Percentiles rank a stretch among this genome's conserved stretches.
phyloP scores from a whole-genome alignment of 2,797 vertebrate genomes.

The Cottoperca gobio region DNA sequence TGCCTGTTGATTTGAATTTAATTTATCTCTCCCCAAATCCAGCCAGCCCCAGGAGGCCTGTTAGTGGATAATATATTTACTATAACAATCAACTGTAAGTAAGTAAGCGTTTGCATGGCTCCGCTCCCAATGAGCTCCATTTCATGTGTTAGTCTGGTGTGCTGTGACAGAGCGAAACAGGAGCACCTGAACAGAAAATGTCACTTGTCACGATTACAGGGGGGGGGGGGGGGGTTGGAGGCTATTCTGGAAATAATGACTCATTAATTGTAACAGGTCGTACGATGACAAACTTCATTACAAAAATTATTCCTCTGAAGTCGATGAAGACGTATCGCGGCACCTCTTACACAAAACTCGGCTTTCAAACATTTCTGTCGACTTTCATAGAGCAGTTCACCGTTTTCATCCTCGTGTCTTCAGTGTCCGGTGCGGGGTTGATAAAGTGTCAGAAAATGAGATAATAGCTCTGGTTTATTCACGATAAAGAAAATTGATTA shows the following conservation, averaged over 20 bases:
- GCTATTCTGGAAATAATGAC: constrained; percentile 48
- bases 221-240: constrained; percentile 19
- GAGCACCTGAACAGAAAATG: constrained; percentile 36
- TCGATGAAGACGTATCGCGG: constrained; percentile 7
- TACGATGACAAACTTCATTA: constrained; percentile 42
- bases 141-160: constrained; percentile 14
- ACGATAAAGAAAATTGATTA: constrained; percentile 32
- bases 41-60: constrained; percentile 19
- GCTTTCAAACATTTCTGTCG: too few relatives aligned
- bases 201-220: constrained; percentile 43
- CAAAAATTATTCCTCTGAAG: constrained; percentile 19
- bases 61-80: constrained; percentile 56
- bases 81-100: constrained; percentile 42
- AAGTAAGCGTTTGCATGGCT: constrained; percentile 24
- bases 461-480: not conserved
- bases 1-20: constrained; percentile 62
- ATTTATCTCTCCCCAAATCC: constrained; percentile 50
- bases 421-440: not conserved
- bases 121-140: constrained; percentile 18
- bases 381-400: not conserved
- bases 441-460: not conserved
- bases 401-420: not conserved
- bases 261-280: constrained; percentile 30
- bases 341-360: too few relatives aligned
- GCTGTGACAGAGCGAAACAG: constrained; percentile 1